Percentiles rank a stretch among this genome's conserved stretches.
These are phyloP conservation scores for Nothocercus julius DNA, from an alignment of 2,113 vertebrate genomes.

Conservation along the genomic window DNA sequence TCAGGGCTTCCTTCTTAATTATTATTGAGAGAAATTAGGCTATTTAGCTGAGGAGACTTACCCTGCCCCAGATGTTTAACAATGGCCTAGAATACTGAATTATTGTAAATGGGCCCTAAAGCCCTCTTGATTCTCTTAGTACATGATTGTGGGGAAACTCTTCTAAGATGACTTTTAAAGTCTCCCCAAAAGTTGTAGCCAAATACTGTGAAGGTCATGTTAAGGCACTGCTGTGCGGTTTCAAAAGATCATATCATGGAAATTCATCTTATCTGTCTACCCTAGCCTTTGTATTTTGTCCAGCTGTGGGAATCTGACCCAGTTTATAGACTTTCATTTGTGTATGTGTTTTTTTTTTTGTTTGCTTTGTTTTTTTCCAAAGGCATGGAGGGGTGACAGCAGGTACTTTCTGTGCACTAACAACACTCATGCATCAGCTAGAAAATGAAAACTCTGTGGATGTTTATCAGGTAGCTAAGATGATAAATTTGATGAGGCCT, in stretches of 20 bases:
- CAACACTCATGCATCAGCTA: constrained; percentile 87
- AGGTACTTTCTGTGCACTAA: constrained; percentile 91
- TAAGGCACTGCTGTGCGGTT: not conserved
- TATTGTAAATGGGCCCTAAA: not conserved
- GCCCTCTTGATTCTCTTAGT: not conserved
- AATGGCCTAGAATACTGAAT: not conserved
- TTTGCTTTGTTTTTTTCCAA: constrained; percentile 22
- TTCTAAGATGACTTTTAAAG: not conserved
- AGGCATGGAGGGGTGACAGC: constrained; percentile 92
- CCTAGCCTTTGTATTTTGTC: not conserved
- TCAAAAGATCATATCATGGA: not conserved
- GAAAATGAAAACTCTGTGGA: constrained; percentile 88
- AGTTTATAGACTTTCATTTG: not conserved
- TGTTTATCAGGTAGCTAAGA: constrained; percentile 92
- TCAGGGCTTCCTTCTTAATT: not conserved
- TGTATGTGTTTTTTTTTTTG: not conserved
- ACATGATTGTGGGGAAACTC: not conserved
- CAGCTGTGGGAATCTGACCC: not conserved
- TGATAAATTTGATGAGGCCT: constrained; percentile 93
- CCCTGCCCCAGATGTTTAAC: not conserved
- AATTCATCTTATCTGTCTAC: not conserved
- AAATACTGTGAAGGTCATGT: not conserved
- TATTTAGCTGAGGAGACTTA: not conserved
- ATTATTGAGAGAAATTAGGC: not conserved
- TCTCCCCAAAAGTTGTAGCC: not conserved